Base-by-base conservation (phyloP, 35 echinoderm and acorn worm species). In the Acanthaster planci region DNA sequence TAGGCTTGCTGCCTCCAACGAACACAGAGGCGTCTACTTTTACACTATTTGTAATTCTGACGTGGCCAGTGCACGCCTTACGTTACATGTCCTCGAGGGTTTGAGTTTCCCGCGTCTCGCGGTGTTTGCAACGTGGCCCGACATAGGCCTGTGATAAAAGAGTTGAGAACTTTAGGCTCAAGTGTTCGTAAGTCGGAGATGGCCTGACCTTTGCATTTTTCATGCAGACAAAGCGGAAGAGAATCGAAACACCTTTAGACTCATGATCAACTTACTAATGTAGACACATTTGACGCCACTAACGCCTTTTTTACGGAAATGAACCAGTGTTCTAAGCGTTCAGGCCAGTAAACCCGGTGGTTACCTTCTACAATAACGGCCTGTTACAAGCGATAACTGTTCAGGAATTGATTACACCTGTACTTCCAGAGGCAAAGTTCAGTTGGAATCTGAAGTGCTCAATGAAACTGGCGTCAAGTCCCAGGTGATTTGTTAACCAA, bases 21-120 rank as follows among this genome's bases (percentile, higher is more conserved):
- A 72, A 26, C 64, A 26, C 23, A 26, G 8, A 9, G 21, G 8
- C 64, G 3, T 72, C 64, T 72, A 72, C 64, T 34, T 72, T 72
- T 72, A 72, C 64, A n/a, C 64, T 26, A 72, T 72, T 34, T 30
- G 64, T 72, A 72, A 72, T 72, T 72, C 64, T 72, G 64, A 72
- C 64, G 64, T 72, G 22, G 34, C 30, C 64, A 5, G 34, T 72
- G 26, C 64, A 72, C 29, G 64, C 64, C 23, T 72, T 72, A 72
- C 34, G 64, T 72, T 72, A 72, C 64, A 60, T 14, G 10, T 34
- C 23, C 23, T 26, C 10, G 8, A 26, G 34, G 64, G 9, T 30
- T 22, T 34, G 2, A 15, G 22, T 72, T 26, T 72, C 30, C 7
- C 64, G 64, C 21, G 22, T 72, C 2, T 72, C 64, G 18, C 0